Evolutionary conservation across 2,113 vertebrate genomes (phyloP).

Genomic region (Labrus mixtus): DNA sequence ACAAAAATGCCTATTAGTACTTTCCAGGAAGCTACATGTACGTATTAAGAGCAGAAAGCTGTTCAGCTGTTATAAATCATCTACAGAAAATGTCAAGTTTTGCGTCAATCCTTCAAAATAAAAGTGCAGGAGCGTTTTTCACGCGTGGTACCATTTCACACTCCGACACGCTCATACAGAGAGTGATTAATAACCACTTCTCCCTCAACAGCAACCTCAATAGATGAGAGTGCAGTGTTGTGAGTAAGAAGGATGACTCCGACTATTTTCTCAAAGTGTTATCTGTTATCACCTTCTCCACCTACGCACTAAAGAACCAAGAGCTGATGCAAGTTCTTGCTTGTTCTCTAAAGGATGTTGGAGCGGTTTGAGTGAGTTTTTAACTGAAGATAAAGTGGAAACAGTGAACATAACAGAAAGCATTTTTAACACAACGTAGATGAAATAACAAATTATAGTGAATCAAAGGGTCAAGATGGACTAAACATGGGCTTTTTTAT

Average conservation of each 20-base stretch:
- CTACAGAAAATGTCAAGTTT: neutral
- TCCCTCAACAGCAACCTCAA: neutral
- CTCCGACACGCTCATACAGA: neutral
- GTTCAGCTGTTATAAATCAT: neutral
- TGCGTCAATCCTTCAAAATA: neutral
- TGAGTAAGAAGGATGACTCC: conserved; percentile 21
- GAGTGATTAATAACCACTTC: neutral
- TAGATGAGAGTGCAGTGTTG: conserved; percentile 5
- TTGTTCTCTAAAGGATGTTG: neutral
- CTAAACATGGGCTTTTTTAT: neutral
- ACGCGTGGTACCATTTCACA: conserved; percentile 4
- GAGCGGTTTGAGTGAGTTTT: neutral
- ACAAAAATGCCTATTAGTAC: neutral
- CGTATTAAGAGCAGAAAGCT: neutral
- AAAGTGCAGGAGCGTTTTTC: neutral
- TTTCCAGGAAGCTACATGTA: neutral
- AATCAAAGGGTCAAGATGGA: neutral
- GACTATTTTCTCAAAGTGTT: conserved; percentile 19
- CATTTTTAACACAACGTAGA: neutral
- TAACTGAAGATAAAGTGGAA: conserved; percentile 3
- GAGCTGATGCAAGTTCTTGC: neutral
- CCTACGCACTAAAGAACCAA: conserved; percentile 6
- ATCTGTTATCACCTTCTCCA: conserved; percentile 16
- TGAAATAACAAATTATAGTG: no score
- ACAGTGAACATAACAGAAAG: neutral